These are phyloP conservation scores for Volucella zonaria DNA, from an alignment of 2,888 invertebrate genomes.

Conservation along the genomic window DNA sequence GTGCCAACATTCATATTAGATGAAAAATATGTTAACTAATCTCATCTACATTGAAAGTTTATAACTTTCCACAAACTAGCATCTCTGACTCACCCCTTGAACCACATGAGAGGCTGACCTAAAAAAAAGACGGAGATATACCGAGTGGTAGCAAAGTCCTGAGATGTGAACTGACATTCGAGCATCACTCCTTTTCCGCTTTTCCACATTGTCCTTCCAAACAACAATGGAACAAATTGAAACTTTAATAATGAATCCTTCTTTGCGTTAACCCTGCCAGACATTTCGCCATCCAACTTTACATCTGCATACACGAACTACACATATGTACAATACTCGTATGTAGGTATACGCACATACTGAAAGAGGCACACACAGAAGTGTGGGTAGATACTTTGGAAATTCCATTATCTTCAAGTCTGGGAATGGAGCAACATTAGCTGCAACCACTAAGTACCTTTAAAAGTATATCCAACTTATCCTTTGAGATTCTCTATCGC, in stretches of 20 bases:
- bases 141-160: conserved; percentile 12
- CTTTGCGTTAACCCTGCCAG: not conserved
- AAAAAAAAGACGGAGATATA: not conserved
- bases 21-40: conserved; percentile 57
- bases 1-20: conserved; percentile 15
- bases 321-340: not conserved
- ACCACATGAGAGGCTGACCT: conserved; percentile 40
- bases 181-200: not conserved
- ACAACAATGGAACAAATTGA: conserved; percentile 55
- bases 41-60: conserved; percentile 50
- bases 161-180: not conserved
- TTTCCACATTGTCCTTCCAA: not conserved
- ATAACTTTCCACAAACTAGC: conserved; percentile 39
- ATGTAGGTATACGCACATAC: conserved; percentile 3
- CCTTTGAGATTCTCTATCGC: not conserved
- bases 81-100: not conserved
- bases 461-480: conserved; percentile 10
- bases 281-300: conserved; percentile 32
- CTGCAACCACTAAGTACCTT: conserved; percentile 46
- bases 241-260: conserved; percentile 50
- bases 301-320: not conserved
- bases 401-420: conserved; percentile 32
- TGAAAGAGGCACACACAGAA: not conserved
- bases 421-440: conserved; percentile 15
- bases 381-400: conserved; percentile 7